Conservation (phyloP, 2,888 invertebrate genomes). For the Creontiades dilutus region DNA sequence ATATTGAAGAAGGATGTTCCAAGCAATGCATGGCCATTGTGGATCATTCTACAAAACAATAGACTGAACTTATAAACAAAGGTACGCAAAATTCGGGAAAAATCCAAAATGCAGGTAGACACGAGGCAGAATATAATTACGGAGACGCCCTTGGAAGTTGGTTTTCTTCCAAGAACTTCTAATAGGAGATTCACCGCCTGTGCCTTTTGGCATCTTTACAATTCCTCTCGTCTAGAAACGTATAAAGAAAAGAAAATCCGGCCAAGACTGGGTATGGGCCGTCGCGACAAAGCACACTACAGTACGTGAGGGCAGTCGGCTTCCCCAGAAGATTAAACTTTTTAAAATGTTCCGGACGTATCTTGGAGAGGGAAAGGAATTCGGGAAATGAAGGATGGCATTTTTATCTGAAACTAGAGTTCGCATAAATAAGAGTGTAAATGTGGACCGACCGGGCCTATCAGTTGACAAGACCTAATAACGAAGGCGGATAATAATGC, state of each 20-base stretch:
- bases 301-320: not conserved
- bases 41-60: no score
- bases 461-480: not conserved
- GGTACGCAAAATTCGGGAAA: not conserved
- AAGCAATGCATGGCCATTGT: no score
- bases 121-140: constrained; percentile 58
- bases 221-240: constrained; percentile 62
- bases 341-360: no score
- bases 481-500: not conserved
- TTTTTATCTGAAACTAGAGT: not conserved
- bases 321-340: no score
- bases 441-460: not conserved
- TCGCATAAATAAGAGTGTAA: not conserved
- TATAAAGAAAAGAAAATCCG: constrained; percentile 66
- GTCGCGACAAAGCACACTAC: constrained; percentile 18
- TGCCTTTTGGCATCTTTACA: constrained; percentile 66
- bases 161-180: constrained; percentile 69
- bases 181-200: constrained; percentile 63
- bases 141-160: constrained; percentile 62
- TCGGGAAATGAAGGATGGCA: not conserved
- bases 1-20: no score
- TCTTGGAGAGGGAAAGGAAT: not conserved
- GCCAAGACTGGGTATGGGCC: constrained; percentile 51
- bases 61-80: not conserved
- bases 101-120: constrained; percentile 3